phyloP scores from a whole-genome alignment of 2,797 vertebrate genomes.

The Falco rusticolus region DNA sequence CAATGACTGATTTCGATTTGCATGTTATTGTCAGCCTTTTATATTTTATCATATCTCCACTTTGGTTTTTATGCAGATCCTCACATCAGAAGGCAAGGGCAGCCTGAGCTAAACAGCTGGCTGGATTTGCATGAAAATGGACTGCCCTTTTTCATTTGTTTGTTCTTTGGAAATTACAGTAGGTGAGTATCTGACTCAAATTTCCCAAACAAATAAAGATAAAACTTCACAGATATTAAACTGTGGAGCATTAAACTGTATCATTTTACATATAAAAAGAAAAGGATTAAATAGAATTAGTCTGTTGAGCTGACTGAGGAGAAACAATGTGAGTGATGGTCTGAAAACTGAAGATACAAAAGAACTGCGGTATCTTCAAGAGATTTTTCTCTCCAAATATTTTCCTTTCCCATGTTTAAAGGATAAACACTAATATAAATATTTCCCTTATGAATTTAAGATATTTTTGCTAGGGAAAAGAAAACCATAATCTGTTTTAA shows the following conservation, averaged over 20 bases:
- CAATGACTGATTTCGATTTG: constrained; percentile 77
- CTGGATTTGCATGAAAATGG: constrained; percentile 83
- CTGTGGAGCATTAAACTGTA: constrained; percentile 67
- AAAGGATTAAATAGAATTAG: constrained; percentile 71
- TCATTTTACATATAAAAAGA: constrained; percentile 75
- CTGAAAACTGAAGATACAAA: constrained; percentile 64
- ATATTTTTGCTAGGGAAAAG: not conserved
- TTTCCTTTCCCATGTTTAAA: constrained; percentile 26
- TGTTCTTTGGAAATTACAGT: constrained; percentile 81
- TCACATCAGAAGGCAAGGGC: constrained; percentile 73
- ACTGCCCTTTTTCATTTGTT: constrained; percentile 77
- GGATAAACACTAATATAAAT: constrained; percentile 41
- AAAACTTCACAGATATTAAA: constrained; percentile 75
- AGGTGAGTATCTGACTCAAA: constrained; percentile 79
- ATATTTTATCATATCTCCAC: constrained; percentile 76
- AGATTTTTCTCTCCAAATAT: constrained; percentile 44
- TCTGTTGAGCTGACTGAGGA: constrained; percentile 63
- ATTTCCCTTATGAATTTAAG: constrained; percentile 4
- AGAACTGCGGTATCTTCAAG: constrained; percentile 17
- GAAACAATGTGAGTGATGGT: constrained; percentile 49
- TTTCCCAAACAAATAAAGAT: constrained; percentile 80
- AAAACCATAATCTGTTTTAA: not conserved
- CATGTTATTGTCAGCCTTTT: constrained; percentile 78
- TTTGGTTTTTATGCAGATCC: constrained; percentile 82
- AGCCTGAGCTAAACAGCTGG: constrained; percentile 82